Base-by-base conservation (phyloP, 92 coral and sea anemone genomes). In the Isaurus tuberculatus region DNA sequence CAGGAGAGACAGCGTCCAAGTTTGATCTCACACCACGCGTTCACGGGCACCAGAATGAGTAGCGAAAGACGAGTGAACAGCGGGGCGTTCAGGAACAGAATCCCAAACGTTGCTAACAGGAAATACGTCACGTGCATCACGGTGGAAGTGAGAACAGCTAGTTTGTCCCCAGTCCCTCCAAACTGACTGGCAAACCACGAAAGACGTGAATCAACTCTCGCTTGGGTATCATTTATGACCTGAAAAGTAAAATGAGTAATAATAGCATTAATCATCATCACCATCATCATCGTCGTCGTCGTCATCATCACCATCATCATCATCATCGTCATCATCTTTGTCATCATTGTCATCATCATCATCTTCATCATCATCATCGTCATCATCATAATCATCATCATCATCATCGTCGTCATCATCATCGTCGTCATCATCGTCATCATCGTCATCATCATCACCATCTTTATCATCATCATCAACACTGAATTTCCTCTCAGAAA, bases 101-200 rank as follows among this genome's bases (percentile, higher is more conserved):
- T 93, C 66, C 96, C 83, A 15, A 94, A 90, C 9, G 97, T 94
- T 61, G 95, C 94, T 20, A 90, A 75, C 48, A 96, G 80, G 88
- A 96, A 96, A 68, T 92, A 96, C 63, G 91, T 87, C 43, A 87
- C 91, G 74, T 96, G 99, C 83, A 88, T 43, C 27, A 92, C 60
- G 77, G 93, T 89, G 72, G 98, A 89, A 79, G 95, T 86, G 65
- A 96, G 68, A 5, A 88, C 67, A 16, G 81, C 66, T 58, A 96
- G 81, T 79, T 92, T 92, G 91, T 96, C 91, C 48, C 94, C 99
- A 87, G 99, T 92, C 32, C 97, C 97, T n/a, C 97, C 98, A n/a
- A 96, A 92, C 51, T 96, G 95, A 28, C 81, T 80, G 2, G 97
- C 90, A 73, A 96, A 70, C 99, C 99, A 96, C 15, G 91, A 84